Base-by-base conservation (phyloP, 2,888 invertebrate species). In the Drosophila prostipennis region DNA sequence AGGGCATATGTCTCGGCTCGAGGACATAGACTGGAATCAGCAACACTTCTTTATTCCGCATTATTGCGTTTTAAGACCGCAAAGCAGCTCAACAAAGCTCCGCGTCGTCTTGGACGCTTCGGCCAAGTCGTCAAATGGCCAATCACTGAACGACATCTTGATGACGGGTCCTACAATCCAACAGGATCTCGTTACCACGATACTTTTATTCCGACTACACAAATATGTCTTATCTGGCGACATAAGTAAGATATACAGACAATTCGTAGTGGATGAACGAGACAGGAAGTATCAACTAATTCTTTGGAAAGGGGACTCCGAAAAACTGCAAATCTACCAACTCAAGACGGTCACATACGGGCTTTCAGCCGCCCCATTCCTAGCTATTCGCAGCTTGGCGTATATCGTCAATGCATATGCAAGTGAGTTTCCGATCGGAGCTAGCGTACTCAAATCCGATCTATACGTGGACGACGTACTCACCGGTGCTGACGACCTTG, bases 81-180 rank as follows among this genome's bases (percentile, higher is more conserved):
- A 39, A 14, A 39, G 37, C 37, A 39, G 8, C 37, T 14, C 37
- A 2, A 39, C 37, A 39, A 39, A 39, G n/a, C 37, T 39, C n/a
- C 37, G 37, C 37, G 14, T 14, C 37, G 37, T 39, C 14, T 39
- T 39, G 14, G 37, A 39, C 37, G 37, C 37, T 37, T n/a, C n/a
- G 6, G n/a, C n/a, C n/a, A 37, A 37, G 37, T 37, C 37, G 37
- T 37, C n/a, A 37, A 37, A n/a, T 37, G 37, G 37, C 37, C 6
- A 37, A n/a, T 37, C n/a, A 37, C 37, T 37, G 6, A 37, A 37
- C n/a, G 37, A 37, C n/a, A 37, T 37, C 37, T 37, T 37, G 37
- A 37, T n/a, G 37, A 37, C 37, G 37, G 37, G 37, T 37, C n/a
- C 37, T 37, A 37, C 37, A 37, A 37, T 37, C 37, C 37, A 37